Evolutionary conservation across 2,888 invertebrate genomes (phyloP).

Genomic region (Cremastobaeus sp.): DNA sequence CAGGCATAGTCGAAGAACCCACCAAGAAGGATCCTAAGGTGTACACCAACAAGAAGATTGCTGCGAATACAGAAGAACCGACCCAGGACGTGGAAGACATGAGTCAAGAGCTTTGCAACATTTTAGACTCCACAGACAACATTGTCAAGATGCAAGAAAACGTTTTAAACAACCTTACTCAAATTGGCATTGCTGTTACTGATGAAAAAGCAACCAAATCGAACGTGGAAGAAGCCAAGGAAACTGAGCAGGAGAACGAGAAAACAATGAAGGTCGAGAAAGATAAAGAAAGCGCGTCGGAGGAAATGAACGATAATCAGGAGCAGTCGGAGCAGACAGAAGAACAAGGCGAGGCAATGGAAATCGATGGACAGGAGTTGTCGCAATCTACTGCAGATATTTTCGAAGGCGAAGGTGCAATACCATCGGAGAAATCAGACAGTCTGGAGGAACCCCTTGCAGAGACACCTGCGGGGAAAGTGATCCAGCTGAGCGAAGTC

Average conservation of each 20-base stretch:
- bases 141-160: conserved; percentile 76
- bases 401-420: conserved; percentile 62
- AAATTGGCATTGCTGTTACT: conserved; percentile 67
- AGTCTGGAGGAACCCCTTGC: conserved; percentile 68
- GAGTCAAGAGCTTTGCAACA: conserved; percentile 74
- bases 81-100: conserved; percentile 72
- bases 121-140: conserved; percentile 73
- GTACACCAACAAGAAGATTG: conserved; percentile 73
- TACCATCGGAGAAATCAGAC: background rate
- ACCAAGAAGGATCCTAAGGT: conserved; percentile 65
- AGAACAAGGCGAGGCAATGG: conserved; percentile 13
- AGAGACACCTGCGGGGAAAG: conserved; percentile 66
- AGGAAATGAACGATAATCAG: conserved; percentile 23
- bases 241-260: conserved; percentile 21
- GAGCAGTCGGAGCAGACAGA: conserved; percentile 31
- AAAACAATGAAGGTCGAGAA: conserved; percentile 25
- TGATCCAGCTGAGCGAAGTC: conserved; percentile 74
- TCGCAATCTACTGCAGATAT: conserved; percentile 68
- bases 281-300: background rate
- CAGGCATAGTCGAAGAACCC: conserved; percentile 9
- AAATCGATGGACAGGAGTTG: conserved; percentile 62
- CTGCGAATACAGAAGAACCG: conserved; percentile 68
- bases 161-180: conserved; percentile 70
- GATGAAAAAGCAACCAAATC: too few species aligned
- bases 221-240: too few species aligned